Evolutionary conservation across 2,888 invertebrate genomes (phyloP).

Genomic region (Pollenia labialis): DNA sequence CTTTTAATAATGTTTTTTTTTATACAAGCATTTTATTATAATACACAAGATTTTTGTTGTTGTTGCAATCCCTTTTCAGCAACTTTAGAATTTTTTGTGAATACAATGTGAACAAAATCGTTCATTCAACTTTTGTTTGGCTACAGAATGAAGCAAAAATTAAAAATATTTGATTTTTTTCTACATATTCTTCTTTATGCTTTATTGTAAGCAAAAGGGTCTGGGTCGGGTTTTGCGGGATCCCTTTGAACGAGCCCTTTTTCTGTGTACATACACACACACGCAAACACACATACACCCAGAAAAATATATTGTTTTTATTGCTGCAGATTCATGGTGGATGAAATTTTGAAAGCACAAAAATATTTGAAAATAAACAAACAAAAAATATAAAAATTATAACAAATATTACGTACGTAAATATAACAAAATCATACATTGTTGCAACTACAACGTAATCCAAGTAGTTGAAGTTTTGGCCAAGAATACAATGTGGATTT

Average conservation of each 20-base stretch:
- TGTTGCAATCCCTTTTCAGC: slow-evolving; percentile 41
- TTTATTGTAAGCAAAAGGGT: background rate
- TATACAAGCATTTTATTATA: slow-evolving; percentile 10
- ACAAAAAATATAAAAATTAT: slow-evolving; percentile 8
- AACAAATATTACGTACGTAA: background rate
- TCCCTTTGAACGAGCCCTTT: slow-evolving; percentile 52
- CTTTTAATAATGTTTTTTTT: slow-evolving; percentile 27
- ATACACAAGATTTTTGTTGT: slow-evolving; percentile 33
- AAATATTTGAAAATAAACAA: slow-evolving; percentile 12
- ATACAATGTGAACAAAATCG: slow-evolving; percentile 66
- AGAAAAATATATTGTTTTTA: slow-evolving; percentile 35
- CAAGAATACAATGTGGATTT: background rate
- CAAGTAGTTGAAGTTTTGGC: slow-evolving; percentile 3
- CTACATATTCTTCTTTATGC: slow-evolving; percentile 2
- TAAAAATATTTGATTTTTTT: slow-evolving; percentile 17
- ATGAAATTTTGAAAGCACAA: slow-evolving; percentile 5
- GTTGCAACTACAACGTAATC: background rate
- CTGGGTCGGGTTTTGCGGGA: background rate
- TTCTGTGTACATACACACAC: background rate
- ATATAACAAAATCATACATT: background rate
- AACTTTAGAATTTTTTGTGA: slow-evolving; percentile 46
- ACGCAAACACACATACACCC: slow-evolving; percentile 1
- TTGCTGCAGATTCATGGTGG: slow-evolving; percentile 22
- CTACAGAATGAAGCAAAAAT: slow-evolving; percentile 31
- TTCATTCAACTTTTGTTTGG: slow-evolving; percentile 72